Base-by-base conservation (phyloP, 2,113 vertebrate genomes). In the Toxotes jaculatrix region DNA sequence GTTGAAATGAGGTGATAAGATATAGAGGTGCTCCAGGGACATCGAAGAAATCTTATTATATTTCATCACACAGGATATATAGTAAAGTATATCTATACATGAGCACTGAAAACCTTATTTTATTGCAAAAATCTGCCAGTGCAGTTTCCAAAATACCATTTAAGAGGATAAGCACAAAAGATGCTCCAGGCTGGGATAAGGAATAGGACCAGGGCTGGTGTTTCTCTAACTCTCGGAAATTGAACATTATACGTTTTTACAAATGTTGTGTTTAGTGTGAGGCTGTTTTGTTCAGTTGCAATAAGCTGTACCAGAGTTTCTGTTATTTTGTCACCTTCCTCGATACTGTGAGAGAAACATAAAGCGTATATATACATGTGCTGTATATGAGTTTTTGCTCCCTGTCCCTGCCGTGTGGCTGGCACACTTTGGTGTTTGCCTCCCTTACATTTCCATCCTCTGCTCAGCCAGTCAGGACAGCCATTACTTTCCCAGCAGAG, bases 401-500 rank as follows among this genome's bases (percentile, higher is more conserved):
- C 51, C 34, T 32, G 3, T 32, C 31, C 36, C 27, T 27, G 0
- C 32, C 17, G 8, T 63, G 31, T 12, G 5, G 10, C 36, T 43
- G 45, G 42, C 10, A 9, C 7, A 2, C 43, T 59, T 6, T 11
- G 17, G 38, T 36, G 55, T 62, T 40, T 19, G 27, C 27, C 53
- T 49, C 23, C 36, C 79, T 5, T n/a, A 23, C 65, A 34, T 8
- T 74, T 49, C 40, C 19, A 14, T 64, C 51, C 38, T 74, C 63
- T 31, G 60, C 42, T 84, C 71, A 57, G 60, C 76, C 43, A 59
- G 17, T 38, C 59, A 55, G 65, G 51, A 40, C 31, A 11, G 31
- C 16, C 59, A 23, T 85, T 77, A 60, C 62, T 13, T 38, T 40
- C 38, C 61, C 82, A 69, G 43, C 51, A 43, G 76, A 83, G 85